phyloP scores from a whole-genome alignment of 1,140 invertebrate species.

The Drosophila parabipectinata region DNA sequence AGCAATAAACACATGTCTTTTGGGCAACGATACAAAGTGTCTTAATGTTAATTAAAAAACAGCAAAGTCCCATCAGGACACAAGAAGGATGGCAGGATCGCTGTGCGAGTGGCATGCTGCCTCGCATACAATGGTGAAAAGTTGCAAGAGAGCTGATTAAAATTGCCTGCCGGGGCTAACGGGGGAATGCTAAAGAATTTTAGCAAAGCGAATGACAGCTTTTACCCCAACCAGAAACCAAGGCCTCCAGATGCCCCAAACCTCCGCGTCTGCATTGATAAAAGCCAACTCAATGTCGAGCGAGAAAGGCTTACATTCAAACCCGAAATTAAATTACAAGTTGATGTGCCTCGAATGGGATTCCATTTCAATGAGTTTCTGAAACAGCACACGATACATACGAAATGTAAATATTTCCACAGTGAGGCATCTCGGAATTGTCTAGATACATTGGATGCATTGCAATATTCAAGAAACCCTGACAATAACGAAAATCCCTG shows the following conservation, averaged over 20 bases:
- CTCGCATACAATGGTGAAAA: slow-evolving; percentile 51
- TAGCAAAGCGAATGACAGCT: slow-evolving; percentile 8
- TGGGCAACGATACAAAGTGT: slow-evolving; percentile 62
- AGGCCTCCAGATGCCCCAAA: neutral
- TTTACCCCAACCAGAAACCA: neutral
- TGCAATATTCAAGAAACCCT: neutral
- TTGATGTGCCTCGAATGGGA: slow-evolving; percentile 35
- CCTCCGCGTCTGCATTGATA: slow-evolving; percentile 19
- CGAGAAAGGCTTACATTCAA: slow-evolving; percentile 31
- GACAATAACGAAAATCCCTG: no score
- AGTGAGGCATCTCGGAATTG: slow-evolving; percentile 21
- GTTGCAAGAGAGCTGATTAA: slow-evolving; percentile 52
- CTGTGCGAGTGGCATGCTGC: slow-evolving; percentile 9
- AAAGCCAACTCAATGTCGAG: slow-evolving; percentile 21
- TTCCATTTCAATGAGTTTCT: slow-evolving; percentile 40
- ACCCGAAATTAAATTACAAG: slow-evolving; percentile 49
- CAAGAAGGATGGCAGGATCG: slow-evolving; percentile 16
- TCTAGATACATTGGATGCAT: slow-evolving; percentile 22
- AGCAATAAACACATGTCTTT: slow-evolving; percentile 72
- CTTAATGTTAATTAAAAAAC: slow-evolving; percentile 81
- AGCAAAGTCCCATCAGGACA: slow-evolving; percentile 52
- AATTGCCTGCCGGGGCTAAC: slow-evolving; percentile 23
- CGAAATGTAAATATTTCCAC: slow-evolving; percentile 18
- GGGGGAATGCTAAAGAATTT: slow-evolving; percentile 9
- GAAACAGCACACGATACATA: slow-evolving; percentile 9